A percentile compares a stretch with the other conserved stretches of the same genome.
These are phyloP conservation scores for Gnathonemus echidnorhynchus DNA, from an alignment of 2,113 vertebrate species.

Conservation along the genomic window DNA sequence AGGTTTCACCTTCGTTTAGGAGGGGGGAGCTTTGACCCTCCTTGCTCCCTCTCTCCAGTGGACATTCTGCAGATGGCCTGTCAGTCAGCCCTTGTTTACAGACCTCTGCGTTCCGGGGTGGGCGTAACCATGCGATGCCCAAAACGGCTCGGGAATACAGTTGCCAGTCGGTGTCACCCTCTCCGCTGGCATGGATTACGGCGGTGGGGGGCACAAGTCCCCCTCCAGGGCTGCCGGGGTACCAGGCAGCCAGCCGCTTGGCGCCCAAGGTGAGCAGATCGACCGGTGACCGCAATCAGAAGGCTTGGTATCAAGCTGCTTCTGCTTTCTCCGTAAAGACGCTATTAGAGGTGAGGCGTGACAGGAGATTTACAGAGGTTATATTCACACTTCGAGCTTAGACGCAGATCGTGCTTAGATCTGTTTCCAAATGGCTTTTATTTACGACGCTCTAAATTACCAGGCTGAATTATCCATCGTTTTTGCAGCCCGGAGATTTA, in stretches of 20 bases:
- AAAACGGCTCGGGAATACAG: too few relatives aligned
- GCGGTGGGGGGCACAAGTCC: not conserved
- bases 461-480: not conserved
- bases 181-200: not conserved
- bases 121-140: not conserved
- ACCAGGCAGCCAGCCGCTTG: not conserved
- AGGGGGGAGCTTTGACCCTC: not conserved
- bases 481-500: not conserved
- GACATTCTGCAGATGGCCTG: not conserved
- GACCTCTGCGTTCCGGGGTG: not conserved
- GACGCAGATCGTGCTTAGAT: not conserved
- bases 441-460: not conserved
- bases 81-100: not conserved
- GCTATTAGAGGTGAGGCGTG: not conserved
- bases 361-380: not conserved
- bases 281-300: not conserved
- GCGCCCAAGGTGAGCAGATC: not conserved
- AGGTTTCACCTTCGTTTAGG: not conserved
- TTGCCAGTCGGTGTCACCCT: not conserved
- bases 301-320: not conserved
- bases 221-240: not conserved
- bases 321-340: not conserved
- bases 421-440: not conserved
- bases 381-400: not conserved
- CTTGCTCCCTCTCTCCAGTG: slow-evolving; percentile 11